Evolutionary conservation across 2,888 invertebrate species (phyloP), one percentile per base, ranked within the genome.

Genomic region (Dusona sp.): DNA sequence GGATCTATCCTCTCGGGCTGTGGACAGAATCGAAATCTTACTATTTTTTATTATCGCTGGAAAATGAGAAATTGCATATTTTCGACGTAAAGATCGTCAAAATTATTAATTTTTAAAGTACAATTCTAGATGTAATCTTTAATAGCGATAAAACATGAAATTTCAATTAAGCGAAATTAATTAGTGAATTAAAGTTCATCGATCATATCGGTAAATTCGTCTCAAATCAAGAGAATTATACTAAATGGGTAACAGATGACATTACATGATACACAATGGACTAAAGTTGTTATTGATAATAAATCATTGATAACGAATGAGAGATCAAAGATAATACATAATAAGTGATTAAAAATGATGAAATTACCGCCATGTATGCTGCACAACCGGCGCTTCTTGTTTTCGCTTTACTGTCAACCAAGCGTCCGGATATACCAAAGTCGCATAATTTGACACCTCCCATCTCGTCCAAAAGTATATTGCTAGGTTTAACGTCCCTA

Each of bases 401-500:
- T 95, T 98, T 98, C 3, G 99, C 99, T 95, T 99, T 99, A 73
- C 99, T 99, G 95, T 99, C 99, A 51, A 99, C 99, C 87, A 99
- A 96, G 86, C 99, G 96, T 29, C 99, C 99, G 94, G 99, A 99
- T 94, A 99, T 99, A 89, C 99, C 99, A 95, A 99, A 99, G 96
- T 99, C 99, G 95, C 99, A 99, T 51, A 99, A 95, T 95, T 99
- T 99, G 11, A 99, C 98, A 92, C 98, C 98, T 29, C 99, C 99
- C 92, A 97, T 97, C 94, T 98, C 97, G 94, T 99, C 99, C 90
- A 99, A 96, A 88, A 99, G 95, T 90, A 99, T 99, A 95, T 99
- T 99, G 91, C 99, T 99, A 72, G 99, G 99, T 94, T 99, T 99
- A 79, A 99, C 98, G 95, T 99, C 99, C 94, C 99, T 96, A 95